Evolutionary conservation across 2,797 vertebrate species (phyloP).

Genomic region (Salmo trutta): DNA sequence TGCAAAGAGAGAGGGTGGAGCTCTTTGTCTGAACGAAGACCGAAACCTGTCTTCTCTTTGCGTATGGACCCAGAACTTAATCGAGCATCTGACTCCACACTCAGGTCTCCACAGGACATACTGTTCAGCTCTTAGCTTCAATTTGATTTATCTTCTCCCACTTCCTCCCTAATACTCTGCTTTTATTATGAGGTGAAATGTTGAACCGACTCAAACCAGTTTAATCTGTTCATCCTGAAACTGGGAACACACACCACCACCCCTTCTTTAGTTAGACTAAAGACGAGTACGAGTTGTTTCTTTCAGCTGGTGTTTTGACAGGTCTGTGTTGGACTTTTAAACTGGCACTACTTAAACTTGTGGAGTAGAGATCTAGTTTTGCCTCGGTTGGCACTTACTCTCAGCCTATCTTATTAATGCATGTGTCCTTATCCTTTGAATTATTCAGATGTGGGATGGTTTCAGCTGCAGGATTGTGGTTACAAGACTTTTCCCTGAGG

Average conservation of each 20-base stretch:
- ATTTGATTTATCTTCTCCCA: constrained; percentile 41
- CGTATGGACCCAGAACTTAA: too few species aligned
- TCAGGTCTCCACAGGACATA: constrained; percentile 31
- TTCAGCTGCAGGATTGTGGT: constrained; percentile 35
- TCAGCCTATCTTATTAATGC: neutral
- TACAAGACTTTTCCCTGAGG: constrained; percentile 31
- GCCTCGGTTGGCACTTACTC: too few species aligned
- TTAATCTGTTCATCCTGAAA: neutral
- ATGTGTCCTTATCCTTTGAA: constrained; percentile 19
- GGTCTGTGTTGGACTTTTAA: neutral
- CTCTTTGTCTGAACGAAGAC: too few species aligned
- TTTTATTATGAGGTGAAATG: constrained; percentile 47
- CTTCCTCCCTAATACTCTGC: constrained; percentile 35
- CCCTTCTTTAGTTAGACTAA: neutral
- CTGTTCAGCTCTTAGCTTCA: constrained; percentile 26
- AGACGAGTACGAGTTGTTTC: too few species aligned
- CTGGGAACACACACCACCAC: neutral
- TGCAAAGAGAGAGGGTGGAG: too few species aligned
- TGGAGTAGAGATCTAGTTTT: neutral
- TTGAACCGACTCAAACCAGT: neutral
- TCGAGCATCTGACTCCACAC: too few species aligned
- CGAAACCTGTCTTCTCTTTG: too few species aligned
- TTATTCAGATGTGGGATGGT: constrained; percentile 29
- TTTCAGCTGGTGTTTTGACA: constrained; percentile 2
- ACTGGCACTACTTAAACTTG: too few species aligned